Evolutionary conservation across 1,140 invertebrate genomes (phyloP).

Genomic region (Drosophila pectinifera): DNA sequence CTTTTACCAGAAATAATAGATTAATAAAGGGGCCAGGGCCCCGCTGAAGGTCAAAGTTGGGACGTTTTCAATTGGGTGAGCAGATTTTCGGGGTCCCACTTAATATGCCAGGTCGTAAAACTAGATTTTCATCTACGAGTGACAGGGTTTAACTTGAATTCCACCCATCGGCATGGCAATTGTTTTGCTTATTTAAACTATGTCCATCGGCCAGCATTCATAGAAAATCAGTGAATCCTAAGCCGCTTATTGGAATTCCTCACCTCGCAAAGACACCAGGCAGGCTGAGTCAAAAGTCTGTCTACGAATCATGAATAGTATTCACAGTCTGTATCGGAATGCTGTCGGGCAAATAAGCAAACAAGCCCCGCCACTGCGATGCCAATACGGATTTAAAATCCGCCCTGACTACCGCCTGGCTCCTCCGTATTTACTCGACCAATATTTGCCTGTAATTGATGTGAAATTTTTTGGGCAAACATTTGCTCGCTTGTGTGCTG

Average conservation of each 20-base stretch:
- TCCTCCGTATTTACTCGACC: conserved; percentile 47
- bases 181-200: conserved; percentile 25
- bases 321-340: conserved; percentile 31
- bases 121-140: neutral
- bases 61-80: neutral
- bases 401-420: neutral
- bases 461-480: conserved; percentile 55
- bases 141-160: conserved; percentile 9
- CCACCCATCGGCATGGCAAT: conserved; percentile 4
- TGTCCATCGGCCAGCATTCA: conserved; percentile 3
- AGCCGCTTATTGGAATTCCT: conserved; percentile 36
- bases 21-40: conserved; percentile 5
- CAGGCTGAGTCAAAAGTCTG: conserved; percentile 24
- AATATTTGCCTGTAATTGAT: conserved; percentile 75
- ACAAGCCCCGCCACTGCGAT: conserved; percentile 9
- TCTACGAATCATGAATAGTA: conserved; percentile 32
- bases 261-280: neutral
- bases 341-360: conserved; percentile 25
- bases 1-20: conserved; percentile 42
- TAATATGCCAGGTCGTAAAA: neutral
- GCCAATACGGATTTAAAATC: conserved; percentile 19
- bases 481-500: conserved; percentile 38
- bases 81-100: neutral
- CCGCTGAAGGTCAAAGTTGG: conserved; percentile 13
- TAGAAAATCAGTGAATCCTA: conserved; percentile 1